Conservation (phyloP, 2,888 invertebrate genomes). For the Caenorhabditis virilis region DNA sequence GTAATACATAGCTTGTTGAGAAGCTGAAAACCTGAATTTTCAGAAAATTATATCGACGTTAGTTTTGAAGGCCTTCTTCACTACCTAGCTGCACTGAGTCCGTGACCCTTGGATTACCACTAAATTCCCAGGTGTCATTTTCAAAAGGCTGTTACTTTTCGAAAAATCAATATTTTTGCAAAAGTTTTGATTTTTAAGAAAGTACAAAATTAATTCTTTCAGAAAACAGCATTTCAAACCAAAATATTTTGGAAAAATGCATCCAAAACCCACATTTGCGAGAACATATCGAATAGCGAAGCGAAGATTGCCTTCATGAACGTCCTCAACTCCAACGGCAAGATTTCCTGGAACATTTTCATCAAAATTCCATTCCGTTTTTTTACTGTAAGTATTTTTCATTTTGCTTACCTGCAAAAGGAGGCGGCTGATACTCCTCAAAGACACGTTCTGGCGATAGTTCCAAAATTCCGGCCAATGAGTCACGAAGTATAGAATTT, state of each 20-base stretch:
- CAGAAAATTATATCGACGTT: too few relatives aligned
- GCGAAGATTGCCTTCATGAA: slow-evolving; percentile 33
- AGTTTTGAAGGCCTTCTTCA: too few relatives aligned
- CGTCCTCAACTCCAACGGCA: slow-evolving; percentile 30
- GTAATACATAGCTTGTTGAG: too few relatives aligned
- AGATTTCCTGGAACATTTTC: slow-evolving; percentile 23
- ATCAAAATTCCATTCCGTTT: background rate
- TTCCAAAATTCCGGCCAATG: slow-evolving; percentile 31
- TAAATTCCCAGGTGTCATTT: background rate
- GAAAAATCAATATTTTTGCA: background rate
- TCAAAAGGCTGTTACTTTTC: background rate
- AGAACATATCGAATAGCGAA: slow-evolving; percentile 29
- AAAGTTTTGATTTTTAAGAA: background rate
- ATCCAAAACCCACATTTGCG: slow-evolving; percentile 11
- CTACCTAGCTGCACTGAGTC: too few relatives aligned
- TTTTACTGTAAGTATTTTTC: too few relatives aligned
- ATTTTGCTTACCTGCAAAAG: slow-evolving; percentile 24
- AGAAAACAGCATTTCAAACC: background rate
- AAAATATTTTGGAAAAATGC: background rate
- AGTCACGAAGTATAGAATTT: slow-evolving; percentile 32
- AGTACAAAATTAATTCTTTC: background rate
- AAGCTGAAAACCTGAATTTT: too few relatives aligned
- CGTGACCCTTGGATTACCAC: too few relatives aligned
- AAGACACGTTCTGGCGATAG: slow-evolving; percentile 30
- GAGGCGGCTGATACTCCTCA: slow-evolving; percentile 24